Base-by-base conservation (phyloP, 2,888 invertebrate species). In the Adela reaumurella region DNA sequence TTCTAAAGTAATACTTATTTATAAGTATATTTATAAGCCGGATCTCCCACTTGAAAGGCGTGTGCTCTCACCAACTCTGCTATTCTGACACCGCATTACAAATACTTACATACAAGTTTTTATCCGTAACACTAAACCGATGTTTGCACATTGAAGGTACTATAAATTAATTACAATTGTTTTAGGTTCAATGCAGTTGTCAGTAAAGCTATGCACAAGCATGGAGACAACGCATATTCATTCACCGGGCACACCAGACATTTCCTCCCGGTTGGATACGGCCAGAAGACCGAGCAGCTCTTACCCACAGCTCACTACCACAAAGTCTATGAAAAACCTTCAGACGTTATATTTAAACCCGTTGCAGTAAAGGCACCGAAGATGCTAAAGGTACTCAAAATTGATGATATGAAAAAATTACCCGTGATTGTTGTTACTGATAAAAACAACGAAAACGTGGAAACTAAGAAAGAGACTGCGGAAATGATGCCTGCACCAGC, bases 181-280 rank as follows among this genome's bases (percentile, higher is more conserved):
- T 61, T 18, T 61, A 83, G 83, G 45, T 83, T 83, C 55, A 83
- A 82, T 56, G 83, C 83, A 4, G 65, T 83, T 17, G 83, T 83
- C 5, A 82, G 79, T 57, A 82, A 81, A 56, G 65, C 63, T 14
- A 55, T 71, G 1, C 65, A 70, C 50, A 74, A 70, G 50, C 77
- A 78, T 48, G 73, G 74, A 17, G 65, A 68, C 45, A 59, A 73
- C 48, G 76, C 77, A 1, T 65, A 60, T 50, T 78, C 78, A 2
- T 54, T 62, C 5, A 62, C 66, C 46, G 74, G 63, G 3, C 71
- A 73, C 42, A 67, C 68, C 1, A 67, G 70, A 49, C 65, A 70
- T 49, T 77, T 70, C 51, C 61, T 63, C 45, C 74, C 73, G 0
- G 52, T 65, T 3, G 69, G 69, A 6, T 63, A 68, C 18, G 70